Percentiles rank a stretch among this genome's conserved stretches.
Evolutionary conservation across 1,140 invertebrate species (phyloP).

Genomic region (Lucilia cuprina): DNA sequence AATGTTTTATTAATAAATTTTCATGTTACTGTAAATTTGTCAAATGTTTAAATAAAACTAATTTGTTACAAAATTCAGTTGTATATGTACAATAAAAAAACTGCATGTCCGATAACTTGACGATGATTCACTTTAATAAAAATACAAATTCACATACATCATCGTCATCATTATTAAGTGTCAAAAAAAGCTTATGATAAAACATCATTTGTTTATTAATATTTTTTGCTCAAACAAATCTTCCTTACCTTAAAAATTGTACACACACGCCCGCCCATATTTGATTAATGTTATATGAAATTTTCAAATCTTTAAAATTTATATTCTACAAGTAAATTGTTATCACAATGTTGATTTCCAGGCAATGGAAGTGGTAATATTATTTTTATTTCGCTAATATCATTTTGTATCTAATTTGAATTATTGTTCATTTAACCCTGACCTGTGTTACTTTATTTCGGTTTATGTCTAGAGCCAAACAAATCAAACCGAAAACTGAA

Average conservation of each 20-base stretch:
- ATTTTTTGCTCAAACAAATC: background rate
- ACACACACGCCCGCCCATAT: background rate
- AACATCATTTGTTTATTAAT: background rate
- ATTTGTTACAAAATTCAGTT: background rate
- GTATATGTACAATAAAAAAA: background rate
- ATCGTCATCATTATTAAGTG: background rate
- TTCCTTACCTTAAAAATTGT: background rate
- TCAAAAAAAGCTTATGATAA: background rate
- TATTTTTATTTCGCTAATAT: no score
- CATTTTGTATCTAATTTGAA: no score
- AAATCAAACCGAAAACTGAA: background rate
- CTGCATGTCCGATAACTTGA: background rate
- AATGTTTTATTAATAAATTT: slow-evolving; percentile 1
- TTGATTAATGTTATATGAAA: background rate
- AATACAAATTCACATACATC: background rate
- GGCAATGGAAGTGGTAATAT: no score
- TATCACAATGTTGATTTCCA: no score
- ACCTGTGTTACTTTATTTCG: slow-evolving; percentile 11
- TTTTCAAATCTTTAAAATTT: no score
- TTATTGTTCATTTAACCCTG: background rate
- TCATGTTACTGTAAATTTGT: background rate
- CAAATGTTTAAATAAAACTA: background rate
- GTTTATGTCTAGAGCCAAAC: background rate
- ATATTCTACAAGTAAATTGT: no score
- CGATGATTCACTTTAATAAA: background rate